phyloP scores from a whole-genome alignment of 2,888 invertebrate genomes.

The Amiota communis region DNA sequence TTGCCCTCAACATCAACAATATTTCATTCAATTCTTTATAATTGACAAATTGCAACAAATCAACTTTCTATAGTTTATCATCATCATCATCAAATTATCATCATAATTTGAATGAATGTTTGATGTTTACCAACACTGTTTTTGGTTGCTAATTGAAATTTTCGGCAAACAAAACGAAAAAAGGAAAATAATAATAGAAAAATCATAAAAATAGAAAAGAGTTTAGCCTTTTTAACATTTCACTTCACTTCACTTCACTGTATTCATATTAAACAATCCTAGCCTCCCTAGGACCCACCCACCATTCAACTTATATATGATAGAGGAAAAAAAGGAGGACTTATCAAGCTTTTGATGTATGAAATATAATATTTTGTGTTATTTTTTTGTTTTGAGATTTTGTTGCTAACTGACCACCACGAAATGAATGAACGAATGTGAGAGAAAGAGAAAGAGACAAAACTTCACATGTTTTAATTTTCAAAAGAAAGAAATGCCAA shows the following conservation, averaged over 20 bases:
- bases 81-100: too few relatives aligned
- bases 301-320: neutral
- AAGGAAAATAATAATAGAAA: neutral
- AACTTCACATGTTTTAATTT: neutral
- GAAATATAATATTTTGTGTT: slow-evolving; percentile 18
- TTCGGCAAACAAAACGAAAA: too few relatives aligned
- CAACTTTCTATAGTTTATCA: too few relatives aligned
- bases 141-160: too few relatives aligned
- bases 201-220: neutral
- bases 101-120: too few relatives aligned
- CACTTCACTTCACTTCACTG: slow-evolving; percentile 21
- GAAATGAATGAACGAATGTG: neutral
- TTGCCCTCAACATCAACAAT: neutral
- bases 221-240: neutral
- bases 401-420: slow-evolving; percentile 6
- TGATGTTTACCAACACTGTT: too few relatives aligned
- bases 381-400: neutral
- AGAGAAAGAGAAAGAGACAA: neutral
- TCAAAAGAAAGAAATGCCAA: neutral
- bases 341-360: slow-evolving; percentile 26
- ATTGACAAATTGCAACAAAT: too few relatives aligned
- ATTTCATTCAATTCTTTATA: too few relatives aligned
- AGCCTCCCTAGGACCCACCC: too few relatives aligned
- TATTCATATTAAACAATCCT: neutral
- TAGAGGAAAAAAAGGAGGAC: neutral